Evolutionary conservation across 1,140 invertebrate genomes (phyloP).

Genomic region (Trachymyrmex septentrionalis): DNA sequence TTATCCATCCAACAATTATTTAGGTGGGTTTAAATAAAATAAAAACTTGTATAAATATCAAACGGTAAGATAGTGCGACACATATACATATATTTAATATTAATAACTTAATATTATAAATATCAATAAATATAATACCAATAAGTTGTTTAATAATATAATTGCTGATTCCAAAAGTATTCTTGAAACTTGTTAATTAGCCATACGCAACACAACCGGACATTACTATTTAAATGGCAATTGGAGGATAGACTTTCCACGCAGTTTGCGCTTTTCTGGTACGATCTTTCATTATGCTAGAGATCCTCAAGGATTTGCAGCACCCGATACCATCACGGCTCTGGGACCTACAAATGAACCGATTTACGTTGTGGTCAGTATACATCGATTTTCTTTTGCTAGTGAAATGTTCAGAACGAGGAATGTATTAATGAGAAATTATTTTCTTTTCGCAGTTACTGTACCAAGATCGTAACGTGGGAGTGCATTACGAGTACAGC

Average conservation of each 20-base stretch:
- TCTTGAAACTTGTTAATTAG: conserved; percentile 83
- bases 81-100: not conserved
- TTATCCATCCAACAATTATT: conserved; percentile 95
- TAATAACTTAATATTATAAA: too few relatives aligned
- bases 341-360: conserved; percentile 95
- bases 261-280: conserved; percentile 92
- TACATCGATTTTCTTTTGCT: not conserved
- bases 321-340: conserved; percentile 93
- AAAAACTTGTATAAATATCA: conserved; percentile 2
- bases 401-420: not conserved
- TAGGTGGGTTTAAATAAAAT: conserved; percentile 89
- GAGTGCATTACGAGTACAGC: conserved; percentile 97
- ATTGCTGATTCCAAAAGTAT: not conserved
- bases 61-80: not conserved
- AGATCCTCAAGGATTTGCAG: conserved; percentile 92
- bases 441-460: conserved; percentile 89
- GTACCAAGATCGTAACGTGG: conserved; percentile 94
- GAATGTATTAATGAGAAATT: not conserved
- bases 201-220: conserved; percentile 93
- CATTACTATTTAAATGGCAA: conserved; percentile 97
- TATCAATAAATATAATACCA: not conserved
- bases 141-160: not conserved
- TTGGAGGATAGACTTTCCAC: conserved; percentile 96
- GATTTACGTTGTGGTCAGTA: conserved; percentile 94
- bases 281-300: conserved; percentile 95